phyloP scores from a whole-genome alignment of 2,113 vertebrate genomes.

The Actinemys pallida region DNA sequence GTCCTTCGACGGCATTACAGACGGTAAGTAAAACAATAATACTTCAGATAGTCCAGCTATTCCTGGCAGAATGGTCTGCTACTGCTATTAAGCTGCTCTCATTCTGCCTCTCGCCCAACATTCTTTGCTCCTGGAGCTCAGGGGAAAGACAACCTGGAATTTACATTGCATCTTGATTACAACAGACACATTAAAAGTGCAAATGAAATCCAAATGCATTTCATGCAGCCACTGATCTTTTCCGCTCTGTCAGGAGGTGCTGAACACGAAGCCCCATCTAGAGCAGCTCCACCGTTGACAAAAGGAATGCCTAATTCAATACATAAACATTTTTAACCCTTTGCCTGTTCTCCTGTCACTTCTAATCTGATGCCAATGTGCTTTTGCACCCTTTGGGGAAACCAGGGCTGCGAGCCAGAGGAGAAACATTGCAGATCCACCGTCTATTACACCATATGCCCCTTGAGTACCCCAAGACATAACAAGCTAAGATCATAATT shows the following conservation, averaged over 20 bases:
- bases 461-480: neutral
- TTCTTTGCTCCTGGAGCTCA: slow-evolving; percentile 45
- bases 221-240: slow-evolving; percentile 34
- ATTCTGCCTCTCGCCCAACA: slow-evolving; percentile 43
- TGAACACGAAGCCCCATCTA: rapidly evolving
- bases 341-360: neutral
- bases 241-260: neutral
- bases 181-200: slow-evolving; percentile 43
- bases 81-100: slow-evolving; percentile 28
- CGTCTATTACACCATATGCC: neutral
- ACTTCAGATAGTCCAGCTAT: slow-evolving; percentile 38
- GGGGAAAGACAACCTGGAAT: slow-evolving; percentile 30
- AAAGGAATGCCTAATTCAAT: neutral
- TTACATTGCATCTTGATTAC: slow-evolving; percentile 33
- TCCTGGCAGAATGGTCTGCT: slow-evolving; percentile 39
- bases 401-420: neutral
- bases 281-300: rapidly evolving
- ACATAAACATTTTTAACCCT: slow-evolving; percentile 39
- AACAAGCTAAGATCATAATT: neutral
- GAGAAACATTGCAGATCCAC: neutral
- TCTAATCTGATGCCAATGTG: neutral
- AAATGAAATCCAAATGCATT: slow-evolving; percentile 34
- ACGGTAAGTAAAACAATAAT: slow-evolving; percentile 49
- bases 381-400: rapidly evolving
- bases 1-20: slow-evolving; percentile 24